These are phyloP conservation scores for Drosophila sulfurigaster DNA, from an alignment of 1,140 invertebrate species.

Conservation along the genomic window DNA sequence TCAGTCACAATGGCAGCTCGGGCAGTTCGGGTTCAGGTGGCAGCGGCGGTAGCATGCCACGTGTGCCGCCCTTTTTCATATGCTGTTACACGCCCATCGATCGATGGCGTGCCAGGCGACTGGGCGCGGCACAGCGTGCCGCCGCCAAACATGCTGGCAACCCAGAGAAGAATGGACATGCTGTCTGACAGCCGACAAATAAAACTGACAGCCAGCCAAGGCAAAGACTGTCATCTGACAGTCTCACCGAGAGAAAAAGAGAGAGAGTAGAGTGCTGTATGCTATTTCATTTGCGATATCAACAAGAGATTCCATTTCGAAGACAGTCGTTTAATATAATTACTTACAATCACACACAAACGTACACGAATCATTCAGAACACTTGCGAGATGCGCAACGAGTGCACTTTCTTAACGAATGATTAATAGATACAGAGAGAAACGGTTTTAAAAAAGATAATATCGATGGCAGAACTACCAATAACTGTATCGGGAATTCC, in stretches of 20 bases:
- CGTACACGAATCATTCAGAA: constrained; percentile 8
- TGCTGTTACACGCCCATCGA: constrained; percentile 83
- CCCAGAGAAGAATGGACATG: constrained; percentile 44
- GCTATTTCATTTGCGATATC: constrained; percentile 85
- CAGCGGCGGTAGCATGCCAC: constrained; percentile 18
- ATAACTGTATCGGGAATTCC: background rate
- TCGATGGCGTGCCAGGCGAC: constrained; percentile 78
- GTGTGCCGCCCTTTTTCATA: constrained; percentile 75
- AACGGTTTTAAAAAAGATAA: background rate
- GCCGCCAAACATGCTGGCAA: constrained; percentile 25
- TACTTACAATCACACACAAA: constrained; percentile 11
- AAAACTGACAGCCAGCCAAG: background rate
- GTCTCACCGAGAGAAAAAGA: no score
- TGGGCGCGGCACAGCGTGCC: constrained; percentile 36
- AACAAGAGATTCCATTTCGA: constrained; percentile 83
- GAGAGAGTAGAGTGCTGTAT: constrained; percentile 22
- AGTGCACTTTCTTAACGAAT: background rate
- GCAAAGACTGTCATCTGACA: constrained; percentile 11
- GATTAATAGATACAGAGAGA: background rate
- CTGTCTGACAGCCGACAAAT: constrained; percentile 68
- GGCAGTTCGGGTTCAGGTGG: constrained; percentile 8
- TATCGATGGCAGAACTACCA: no score
- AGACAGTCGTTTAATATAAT: constrained; percentile 65
- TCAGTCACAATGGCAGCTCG: constrained; percentile 52
- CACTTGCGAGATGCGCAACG: background rate